Evolutionary conservation across 2,888 invertebrate species (phyloP), one percentile per base, ranked within the genome.

Genomic region (Hemithea aestivaria): DNA sequence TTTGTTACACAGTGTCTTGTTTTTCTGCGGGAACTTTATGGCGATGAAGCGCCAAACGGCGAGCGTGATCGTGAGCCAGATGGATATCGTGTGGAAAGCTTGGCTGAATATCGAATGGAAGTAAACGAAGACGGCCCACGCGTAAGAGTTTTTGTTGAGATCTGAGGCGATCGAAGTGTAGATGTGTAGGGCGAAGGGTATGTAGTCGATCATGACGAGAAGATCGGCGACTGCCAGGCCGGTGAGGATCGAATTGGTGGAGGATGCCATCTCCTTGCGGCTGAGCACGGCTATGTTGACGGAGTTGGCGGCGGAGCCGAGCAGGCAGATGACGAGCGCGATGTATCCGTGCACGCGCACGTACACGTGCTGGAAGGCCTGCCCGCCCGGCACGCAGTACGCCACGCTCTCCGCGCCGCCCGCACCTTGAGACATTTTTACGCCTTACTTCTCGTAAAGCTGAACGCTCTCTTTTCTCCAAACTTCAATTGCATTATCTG

Each of bases 11-110:
- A 95, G 93, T 26, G 92, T 89, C 25, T 91, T 90, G 65, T 94
- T 96, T 62, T 90, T 91, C 56, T 94, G 93, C 0, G 96, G 96
- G 74, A 92, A 92, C n/a, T 94, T 95, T 10, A 96, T 92, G 7
- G 94, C 94, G 40, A 96, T 91, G 67, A 94, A 97, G 10, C 98
- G 90, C 95, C 98, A 98, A 5, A 97, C 92, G 0, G 98, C 98
- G 39, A 98, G 84, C 1, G 94, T 94, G 16, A 98, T 94, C 0
- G 98, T 98, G 58, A 98, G 80, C 91, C 96, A 97, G 56, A 97
- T 97, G 10, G 97, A 96, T 45, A 96, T 93, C 1, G 97, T 97
- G 74, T 95, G 95, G 62, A 93, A 91, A 7, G 94, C 92, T 73
- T 97, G 96, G 11, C 94, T 92, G 72, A 97, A 96, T 64, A 95